A percentile compares a stretch with the other conserved stretches of the same genome.
Conservation (phyloP, 2,888 invertebrate species). For the Flabesymbios commensalis region DNA sequence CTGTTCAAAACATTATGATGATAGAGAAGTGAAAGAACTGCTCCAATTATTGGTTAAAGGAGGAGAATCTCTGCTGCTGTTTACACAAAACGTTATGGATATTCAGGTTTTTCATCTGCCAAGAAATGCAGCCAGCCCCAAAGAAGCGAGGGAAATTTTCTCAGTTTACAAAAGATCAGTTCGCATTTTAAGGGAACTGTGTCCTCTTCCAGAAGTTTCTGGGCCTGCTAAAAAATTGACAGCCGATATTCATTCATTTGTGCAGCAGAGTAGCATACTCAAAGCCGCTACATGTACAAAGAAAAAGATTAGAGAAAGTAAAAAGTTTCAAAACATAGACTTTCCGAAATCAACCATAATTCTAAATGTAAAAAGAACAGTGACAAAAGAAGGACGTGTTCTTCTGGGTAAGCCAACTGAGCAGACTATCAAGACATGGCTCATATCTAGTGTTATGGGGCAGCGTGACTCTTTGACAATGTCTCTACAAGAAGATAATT, state of each 20-base stretch:
- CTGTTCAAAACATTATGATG: slow-evolving; percentile 41
- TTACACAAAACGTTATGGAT: slow-evolving; percentile 49
- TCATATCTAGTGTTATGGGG: slow-evolving; percentile 31
- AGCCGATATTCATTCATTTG: not conserved
- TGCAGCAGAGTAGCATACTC: slow-evolving; percentile 15
- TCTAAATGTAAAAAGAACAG: not conserved
- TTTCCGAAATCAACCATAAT: slow-evolving; percentile 14
- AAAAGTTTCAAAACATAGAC: not conserved
- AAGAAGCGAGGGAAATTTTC: slow-evolving; percentile 25
- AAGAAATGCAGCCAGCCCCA: slow-evolving; percentile 1
- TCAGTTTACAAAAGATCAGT: slow-evolving; percentile 25
- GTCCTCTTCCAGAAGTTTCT: slow-evolving; percentile 11
- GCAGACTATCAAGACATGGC: slow-evolving; percentile 24
- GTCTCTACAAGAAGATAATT: slow-evolving; percentile 33
- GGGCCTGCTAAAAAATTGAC: slow-evolving; percentile 14
- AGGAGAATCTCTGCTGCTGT: slow-evolving; percentile 49
- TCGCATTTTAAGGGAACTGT: slow-evolving; percentile 30
- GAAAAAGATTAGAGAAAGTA: not conserved
- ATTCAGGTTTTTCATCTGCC: slow-evolving; percentile 45
- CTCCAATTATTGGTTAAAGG: slow-evolving; percentile 41
- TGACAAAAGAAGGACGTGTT: not conserved
- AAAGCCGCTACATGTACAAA: slow-evolving; percentile 6
- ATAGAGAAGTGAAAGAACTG: slow-evolving; percentile 41
- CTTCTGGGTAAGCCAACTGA: slow-evolving; percentile 12
- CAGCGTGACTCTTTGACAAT: slow-evolving; percentile 28